Evolutionary conservation across 2,888 invertebrate genomes (phyloP).

Genomic region (Lepidocyrtinus sp.): DNA sequence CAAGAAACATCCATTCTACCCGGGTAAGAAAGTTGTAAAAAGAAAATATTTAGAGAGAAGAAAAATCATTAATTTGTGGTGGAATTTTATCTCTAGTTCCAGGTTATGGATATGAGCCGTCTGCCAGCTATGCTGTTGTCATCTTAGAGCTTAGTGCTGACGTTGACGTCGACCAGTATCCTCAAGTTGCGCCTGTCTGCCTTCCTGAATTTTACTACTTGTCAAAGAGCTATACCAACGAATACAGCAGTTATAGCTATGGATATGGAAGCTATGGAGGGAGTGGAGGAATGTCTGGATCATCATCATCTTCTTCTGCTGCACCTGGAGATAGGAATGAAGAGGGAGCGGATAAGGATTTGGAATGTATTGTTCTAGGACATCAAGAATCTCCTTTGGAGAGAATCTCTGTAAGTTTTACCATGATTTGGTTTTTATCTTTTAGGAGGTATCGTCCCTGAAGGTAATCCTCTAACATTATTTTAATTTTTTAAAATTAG

Average conservation of each 20-base stretch:
- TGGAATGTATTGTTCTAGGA: constrained; percentile 68
- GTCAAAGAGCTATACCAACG: constrained; percentile 66
- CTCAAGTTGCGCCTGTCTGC: constrained; percentile 67
- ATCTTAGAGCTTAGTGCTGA: constrained; percentile 67
- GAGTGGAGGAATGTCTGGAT: background rate
- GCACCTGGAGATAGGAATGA: constrained; percentile 45
- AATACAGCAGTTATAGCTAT: constrained; percentile 57
- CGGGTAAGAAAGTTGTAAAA: constrained; percentile 64
- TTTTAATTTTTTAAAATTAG: constrained; percentile 25
- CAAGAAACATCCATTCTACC: constrained; percentile 69
- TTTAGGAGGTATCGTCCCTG: too few species aligned
- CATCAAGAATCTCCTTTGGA: constrained; percentile 67
- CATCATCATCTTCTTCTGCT: background rate
- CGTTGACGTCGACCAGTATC: constrained; percentile 68
- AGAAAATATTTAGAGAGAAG: too few species aligned
- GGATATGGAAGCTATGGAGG: constrained; percentile 61
- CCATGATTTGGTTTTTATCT: too few species aligned
- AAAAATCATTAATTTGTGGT: too few species aligned
- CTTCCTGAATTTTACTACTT: constrained; percentile 68
- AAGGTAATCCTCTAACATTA: too few species aligned
- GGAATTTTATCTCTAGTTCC: constrained; percentile 67
- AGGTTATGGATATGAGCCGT: constrained; percentile 56
- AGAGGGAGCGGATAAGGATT: constrained; percentile 65
- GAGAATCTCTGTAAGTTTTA: constrained; percentile 63
- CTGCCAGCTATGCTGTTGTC: constrained; percentile 65